These are phyloP conservation scores for Bilobella aurantiaca DNA, from an alignment of 1,140 invertebrate species.

Conservation along the genomic window DNA sequence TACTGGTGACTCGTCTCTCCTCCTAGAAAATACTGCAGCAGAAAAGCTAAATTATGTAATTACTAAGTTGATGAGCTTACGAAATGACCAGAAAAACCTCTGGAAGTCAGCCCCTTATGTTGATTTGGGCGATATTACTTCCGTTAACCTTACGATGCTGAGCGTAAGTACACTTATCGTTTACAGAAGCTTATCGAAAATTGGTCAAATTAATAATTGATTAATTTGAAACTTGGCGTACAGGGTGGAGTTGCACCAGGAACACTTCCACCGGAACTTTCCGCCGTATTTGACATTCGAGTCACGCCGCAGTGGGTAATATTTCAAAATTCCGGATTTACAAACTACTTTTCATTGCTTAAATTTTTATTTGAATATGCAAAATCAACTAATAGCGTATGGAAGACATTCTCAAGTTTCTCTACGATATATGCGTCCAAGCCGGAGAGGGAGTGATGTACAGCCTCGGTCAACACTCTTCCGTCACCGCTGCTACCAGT, in stretches of 20 bases:
- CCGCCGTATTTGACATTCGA: slow-evolving; percentile 68
- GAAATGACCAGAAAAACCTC: slow-evolving; percentile 54
- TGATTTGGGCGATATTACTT: slow-evolving; percentile 71
- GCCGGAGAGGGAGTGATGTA: slow-evolving; percentile 66
- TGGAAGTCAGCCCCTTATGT: slow-evolving; percentile 53
- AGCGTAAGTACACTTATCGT: slow-evolving; percentile 45
- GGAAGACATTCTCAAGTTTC: slow-evolving; percentile 57
- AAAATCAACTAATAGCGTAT: neutral
- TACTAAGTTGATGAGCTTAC: slow-evolving; percentile 62
- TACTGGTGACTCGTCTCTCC: slow-evolving; percentile 77
- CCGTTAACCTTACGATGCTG: slow-evolving; percentile 74
- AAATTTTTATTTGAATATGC: neutral
- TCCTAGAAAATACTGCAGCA: slow-evolving; percentile 67
- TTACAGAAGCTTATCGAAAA: no score
- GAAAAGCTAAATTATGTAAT: slow-evolving; percentile 70
- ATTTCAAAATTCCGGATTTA: neutral
- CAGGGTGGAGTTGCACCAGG: slow-evolving; percentile 53
- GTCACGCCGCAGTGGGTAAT: slow-evolving; percentile 60
- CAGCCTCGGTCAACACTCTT: slow-evolving; percentile 58
- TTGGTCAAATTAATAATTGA: neutral
- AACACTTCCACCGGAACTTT: slow-evolving; percentile 65
- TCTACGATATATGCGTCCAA: slow-evolving; percentile 68
- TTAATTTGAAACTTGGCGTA: slow-evolving; percentile 53
- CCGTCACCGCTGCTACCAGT: slow-evolving; percentile 53
- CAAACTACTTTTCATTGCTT: neutral